Conservation (phyloP, 2,113 vertebrate genomes). For the Antigone vipio region DNA sequence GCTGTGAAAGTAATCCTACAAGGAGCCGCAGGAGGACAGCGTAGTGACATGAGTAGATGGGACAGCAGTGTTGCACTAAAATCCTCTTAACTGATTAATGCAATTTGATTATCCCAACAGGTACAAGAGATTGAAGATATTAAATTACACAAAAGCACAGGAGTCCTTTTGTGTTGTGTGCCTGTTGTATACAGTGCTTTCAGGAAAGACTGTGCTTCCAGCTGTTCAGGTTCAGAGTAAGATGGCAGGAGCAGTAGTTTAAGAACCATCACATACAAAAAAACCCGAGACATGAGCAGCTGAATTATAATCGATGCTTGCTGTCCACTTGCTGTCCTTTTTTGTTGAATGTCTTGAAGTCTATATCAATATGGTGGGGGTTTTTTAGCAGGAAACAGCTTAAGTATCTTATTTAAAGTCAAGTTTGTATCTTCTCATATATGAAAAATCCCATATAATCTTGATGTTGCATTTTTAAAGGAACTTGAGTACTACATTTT, state of each 20-base stretch:
- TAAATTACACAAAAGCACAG: neutral
- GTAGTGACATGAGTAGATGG: neutral
- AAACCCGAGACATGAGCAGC: neutral
- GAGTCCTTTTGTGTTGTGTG: neutral
- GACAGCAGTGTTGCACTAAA: neutral
- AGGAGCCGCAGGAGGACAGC: neutral
- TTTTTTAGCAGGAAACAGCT: neutral
- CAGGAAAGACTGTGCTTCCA: neutral
- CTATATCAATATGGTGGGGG: neutral
- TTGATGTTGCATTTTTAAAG: neutral
- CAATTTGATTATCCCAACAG: neutral
- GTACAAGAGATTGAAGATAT: neutral
- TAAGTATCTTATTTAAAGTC: neutral
- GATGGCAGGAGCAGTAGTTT: neutral
- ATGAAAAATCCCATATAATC: neutral
- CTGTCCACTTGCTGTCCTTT: neutral
- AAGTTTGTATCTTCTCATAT: neutral
- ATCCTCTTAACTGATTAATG: neutral
- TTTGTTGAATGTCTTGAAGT: neutral
- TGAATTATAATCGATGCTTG: neutral
- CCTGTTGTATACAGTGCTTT: neutral
- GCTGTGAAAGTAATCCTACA: neutral
- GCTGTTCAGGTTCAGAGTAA: neutral
- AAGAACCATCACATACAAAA: neutral
- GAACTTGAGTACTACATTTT: neutral